phyloP scores from a whole-genome alignment of 2,113 vertebrate species.

The Rana temporaria region DNA sequence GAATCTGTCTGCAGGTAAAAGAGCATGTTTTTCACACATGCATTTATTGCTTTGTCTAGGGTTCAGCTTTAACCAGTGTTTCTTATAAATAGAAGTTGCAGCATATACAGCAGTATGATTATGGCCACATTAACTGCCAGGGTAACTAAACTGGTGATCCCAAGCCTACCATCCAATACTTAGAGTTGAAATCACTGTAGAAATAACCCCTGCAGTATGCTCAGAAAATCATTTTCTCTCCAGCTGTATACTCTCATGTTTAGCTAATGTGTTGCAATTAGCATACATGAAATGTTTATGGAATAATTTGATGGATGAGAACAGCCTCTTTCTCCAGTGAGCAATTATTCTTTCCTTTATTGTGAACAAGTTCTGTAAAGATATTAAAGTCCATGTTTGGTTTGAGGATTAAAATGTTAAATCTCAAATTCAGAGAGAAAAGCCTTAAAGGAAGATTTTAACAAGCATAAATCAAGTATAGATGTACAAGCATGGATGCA shows the following conservation, averaged over 20 bases:
- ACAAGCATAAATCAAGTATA: neutral
- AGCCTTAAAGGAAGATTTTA: neutral
- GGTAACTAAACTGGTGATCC: too few relatives aligned
- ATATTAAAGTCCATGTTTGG: slow-evolving; percentile 33
- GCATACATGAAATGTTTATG: neutral
- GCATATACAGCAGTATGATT: too few relatives aligned
- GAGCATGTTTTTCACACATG: too few relatives aligned
- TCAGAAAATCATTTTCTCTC: neutral
- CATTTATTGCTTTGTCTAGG: too few relatives aligned
- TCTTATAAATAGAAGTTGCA: too few relatives aligned
- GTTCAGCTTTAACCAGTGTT: too few relatives aligned
- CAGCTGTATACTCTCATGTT: slow-evolving; percentile 25
- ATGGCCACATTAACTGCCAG: too few relatives aligned
- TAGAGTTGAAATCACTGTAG: too few relatives aligned
- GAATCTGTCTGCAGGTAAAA: too few relatives aligned
- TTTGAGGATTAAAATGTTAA: slow-evolving; percentile 22
- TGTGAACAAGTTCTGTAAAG: neutral
- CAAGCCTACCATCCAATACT: too few relatives aligned
- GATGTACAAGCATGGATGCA: neutral
- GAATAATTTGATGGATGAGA: slow-evolving; percentile 23
- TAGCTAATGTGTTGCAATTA: neutral
- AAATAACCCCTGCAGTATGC: too few relatives aligned
- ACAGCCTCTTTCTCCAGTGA: slow-evolving; percentile 7
- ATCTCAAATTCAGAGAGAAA: slow-evolving; percentile 27
- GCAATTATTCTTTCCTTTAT: neutral